phyloP scores from a whole-genome alignment of 1,140 invertebrate genomes.

The Scaptomyza pallida region DNA sequence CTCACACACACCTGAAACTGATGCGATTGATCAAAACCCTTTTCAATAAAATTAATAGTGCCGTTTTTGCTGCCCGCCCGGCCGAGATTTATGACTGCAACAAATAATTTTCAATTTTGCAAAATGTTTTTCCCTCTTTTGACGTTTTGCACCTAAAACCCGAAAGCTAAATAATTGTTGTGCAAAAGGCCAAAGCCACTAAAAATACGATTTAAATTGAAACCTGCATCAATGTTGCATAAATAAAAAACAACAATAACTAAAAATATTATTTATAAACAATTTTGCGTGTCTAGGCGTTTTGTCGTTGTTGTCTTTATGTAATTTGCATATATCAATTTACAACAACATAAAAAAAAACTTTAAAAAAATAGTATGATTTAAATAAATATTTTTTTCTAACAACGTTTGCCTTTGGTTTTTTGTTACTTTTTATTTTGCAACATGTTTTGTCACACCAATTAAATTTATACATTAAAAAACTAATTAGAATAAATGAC shows the following conservation, averaged over 20 bases:
- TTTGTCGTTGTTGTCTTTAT: constrained; percentile 50
- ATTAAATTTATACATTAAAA: constrained; percentile 45
- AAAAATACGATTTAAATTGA: constrained; percentile 26
- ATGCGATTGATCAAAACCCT: constrained; percentile 53
- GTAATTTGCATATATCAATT: constrained; percentile 40
- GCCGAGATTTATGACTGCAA: constrained; percentile 61
- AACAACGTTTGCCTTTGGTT: constrained; percentile 14
- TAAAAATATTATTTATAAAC: constrained; percentile 15
- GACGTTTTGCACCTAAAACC: constrained; percentile 17
- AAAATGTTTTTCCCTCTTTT: constrained; percentile 20
- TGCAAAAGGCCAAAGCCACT: constrained; percentile 23
- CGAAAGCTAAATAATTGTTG: constrained; percentile 57
- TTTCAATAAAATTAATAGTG: constrained; percentile 75
- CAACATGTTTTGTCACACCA: constrained; percentile 30
- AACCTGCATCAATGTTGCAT: constrained; percentile 30
- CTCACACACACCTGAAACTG: constrained; percentile 58
- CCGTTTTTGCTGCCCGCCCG: constrained; percentile 23
- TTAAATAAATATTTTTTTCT: constrained; percentile 32
- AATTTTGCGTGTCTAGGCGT: constrained; percentile 40
- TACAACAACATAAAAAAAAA: constrained; percentile 11
- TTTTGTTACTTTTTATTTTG: no score
- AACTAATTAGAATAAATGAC: constrained; percentile 43
- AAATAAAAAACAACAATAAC: background rate
- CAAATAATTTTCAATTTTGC: constrained; percentile 31
- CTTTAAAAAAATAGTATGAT: constrained; percentile 23